A percentile compares a stretch with the other conserved stretches of the same genome.
Conservation (phyloP, 1,140 invertebrate genomes). For the Papilio polyxenes region DNA sequence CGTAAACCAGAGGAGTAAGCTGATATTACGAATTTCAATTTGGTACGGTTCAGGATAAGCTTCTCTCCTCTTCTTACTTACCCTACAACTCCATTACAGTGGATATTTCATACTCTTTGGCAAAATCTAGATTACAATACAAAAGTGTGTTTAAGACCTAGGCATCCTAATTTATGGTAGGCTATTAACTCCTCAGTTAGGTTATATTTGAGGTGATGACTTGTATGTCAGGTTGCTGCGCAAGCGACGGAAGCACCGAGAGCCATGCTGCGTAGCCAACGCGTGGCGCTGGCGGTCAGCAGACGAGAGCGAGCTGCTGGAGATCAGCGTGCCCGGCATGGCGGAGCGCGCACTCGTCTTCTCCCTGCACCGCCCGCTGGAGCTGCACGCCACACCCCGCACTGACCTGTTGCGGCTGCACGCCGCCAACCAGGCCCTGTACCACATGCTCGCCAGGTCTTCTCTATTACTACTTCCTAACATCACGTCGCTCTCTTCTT, state of each 20-base stretch:
- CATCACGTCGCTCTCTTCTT: too few species aligned
- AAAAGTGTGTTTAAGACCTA: too few species aligned
- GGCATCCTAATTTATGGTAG: too few species aligned
- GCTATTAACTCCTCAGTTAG: neutral
- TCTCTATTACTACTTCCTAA: too few species aligned
- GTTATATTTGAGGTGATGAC: neutral
- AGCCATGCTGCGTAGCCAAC: slow-evolving; percentile 50
- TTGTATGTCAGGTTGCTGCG: slow-evolving; percentile 58
- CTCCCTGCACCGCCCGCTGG: slow-evolving; percentile 80
- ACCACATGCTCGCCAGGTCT: slow-evolving; percentile 58
- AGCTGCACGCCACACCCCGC: slow-evolving; percentile 59
- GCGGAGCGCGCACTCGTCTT: slow-evolving; percentile 79
- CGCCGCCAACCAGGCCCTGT: slow-evolving; percentile 59
- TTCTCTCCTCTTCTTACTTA: too few species aligned
- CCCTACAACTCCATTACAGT: too few species aligned
- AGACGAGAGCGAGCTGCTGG: slow-evolving; percentile 64
- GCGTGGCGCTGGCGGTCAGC: slow-evolving; percentile 76
- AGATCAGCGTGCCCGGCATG: slow-evolving; percentile 68
- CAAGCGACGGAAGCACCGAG: slow-evolving; percentile 66
- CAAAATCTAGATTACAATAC: too few species aligned
- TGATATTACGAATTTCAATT: too few species aligned
- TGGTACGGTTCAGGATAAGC: too few species aligned
- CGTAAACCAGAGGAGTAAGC: too few species aligned
- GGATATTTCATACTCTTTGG: too few species aligned
- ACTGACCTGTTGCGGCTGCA: slow-evolving; percentile 64